Percentiles rank a stretch among this genome's conserved stretches.
phyloP scores from a whole-genome alignment of 2,888 invertebrate genomes.

The Tetramorium bicarinatum region DNA sequence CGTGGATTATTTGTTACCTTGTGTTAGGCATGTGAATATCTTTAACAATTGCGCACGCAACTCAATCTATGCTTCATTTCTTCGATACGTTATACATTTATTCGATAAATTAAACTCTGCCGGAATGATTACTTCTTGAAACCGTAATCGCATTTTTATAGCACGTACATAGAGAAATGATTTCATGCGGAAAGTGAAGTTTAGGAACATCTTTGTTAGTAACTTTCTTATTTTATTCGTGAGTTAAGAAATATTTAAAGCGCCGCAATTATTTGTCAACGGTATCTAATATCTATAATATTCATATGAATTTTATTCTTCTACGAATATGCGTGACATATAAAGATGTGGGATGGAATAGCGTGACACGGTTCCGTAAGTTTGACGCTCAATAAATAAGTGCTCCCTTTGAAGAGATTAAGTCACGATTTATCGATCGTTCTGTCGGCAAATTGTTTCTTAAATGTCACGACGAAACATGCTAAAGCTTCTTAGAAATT shows the following conservation, averaged over 20 bases:
- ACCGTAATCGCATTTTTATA: background rate
- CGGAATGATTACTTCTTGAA: background rate
- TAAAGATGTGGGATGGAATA: slow-evolving; percentile 54
- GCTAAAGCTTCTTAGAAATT: background rate
- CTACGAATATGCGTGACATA: slow-evolving; percentile 38
- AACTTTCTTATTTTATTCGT: background rate
- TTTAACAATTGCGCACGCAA: slow-evolving; percentile 23
- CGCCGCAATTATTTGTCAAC: background rate
- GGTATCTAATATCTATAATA: slow-evolving; percentile 5
- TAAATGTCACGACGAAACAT: background rate
- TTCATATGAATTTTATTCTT: slow-evolving; percentile 17
- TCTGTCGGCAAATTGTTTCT: slow-evolving; percentile 26
- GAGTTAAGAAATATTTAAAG: slow-evolving; percentile 14
- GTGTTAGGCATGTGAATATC: slow-evolving; percentile 32
- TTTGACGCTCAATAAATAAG: slow-evolving; percentile 60
- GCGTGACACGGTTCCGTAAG: slow-evolving; percentile 64
- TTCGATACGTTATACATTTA: background rate
- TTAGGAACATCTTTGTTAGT: background rate
- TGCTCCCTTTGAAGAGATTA: slow-evolving; percentile 42
- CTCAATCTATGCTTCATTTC: slow-evolving; percentile 8
- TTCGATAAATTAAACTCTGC: background rate
- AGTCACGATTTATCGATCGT: slow-evolving; percentile 59
- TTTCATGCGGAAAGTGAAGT: background rate
- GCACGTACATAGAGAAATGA: background rate
- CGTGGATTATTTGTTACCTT: slow-evolving; percentile 40